Percentiles rank a stretch among this genome's conserved stretches.
phyloP scores from a whole-genome alignment of 2,888 invertebrate genomes.

The Chymomyza caudatula region DNA sequence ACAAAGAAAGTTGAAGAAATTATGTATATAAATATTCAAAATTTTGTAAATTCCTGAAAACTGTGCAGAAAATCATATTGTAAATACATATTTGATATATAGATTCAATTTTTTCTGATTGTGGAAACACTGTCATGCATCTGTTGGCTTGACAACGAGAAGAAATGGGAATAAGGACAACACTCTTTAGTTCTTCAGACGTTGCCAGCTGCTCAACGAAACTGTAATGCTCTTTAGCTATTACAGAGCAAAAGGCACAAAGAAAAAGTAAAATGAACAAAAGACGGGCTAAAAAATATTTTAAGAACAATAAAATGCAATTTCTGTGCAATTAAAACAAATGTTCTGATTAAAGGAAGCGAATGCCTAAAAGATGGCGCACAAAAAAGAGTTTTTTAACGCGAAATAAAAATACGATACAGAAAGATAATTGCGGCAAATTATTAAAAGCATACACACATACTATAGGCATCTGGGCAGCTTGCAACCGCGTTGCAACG shows the following conservation, averaged over 20 bases:
- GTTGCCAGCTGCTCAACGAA: too few species aligned
- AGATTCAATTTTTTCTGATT: too few species aligned
- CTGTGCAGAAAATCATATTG: too few species aligned
- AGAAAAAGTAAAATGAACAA: not conserved
- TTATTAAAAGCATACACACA: not conserved
- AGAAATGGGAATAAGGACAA: too few species aligned
- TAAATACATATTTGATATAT: too few species aligned
- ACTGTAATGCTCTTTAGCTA: too few species aligned
- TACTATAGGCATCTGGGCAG: not conserved
- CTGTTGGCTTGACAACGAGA: too few species aligned
- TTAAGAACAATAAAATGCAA: not conserved
- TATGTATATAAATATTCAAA: too few species aligned
- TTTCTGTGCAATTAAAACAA: not conserved
- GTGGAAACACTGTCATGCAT: too few species aligned
- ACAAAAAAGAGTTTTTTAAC: not conserved
- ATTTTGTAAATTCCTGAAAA: too few species aligned
- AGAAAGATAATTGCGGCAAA: not conserved
- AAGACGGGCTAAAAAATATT: not conserved
- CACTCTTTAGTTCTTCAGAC: too few species aligned
- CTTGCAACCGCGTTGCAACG: not conserved
- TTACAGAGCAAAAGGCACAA: not conserved
- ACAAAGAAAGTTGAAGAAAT: too few species aligned
- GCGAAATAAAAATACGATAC: not conserved
- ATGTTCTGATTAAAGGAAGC: not conserved
- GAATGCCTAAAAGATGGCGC: not conserved